These are phyloP conservation scores for Mastigias papua DNA, from an alignment of 30 jellyfish, hydroid and myxozoan species.

Conservation along the genomic window DNA sequence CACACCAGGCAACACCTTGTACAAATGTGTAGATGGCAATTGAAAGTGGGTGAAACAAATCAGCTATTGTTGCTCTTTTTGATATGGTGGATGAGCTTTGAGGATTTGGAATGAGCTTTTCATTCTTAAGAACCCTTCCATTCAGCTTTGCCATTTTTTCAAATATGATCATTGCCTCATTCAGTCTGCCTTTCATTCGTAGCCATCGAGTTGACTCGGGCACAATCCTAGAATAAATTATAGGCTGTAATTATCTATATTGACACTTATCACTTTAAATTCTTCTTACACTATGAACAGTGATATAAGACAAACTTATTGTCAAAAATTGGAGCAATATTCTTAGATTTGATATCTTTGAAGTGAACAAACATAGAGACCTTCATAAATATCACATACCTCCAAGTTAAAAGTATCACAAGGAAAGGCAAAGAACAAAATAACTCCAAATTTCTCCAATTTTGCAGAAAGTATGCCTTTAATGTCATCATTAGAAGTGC, in stretches of 20 bases:
- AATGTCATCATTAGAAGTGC: constrained; percentile 76
- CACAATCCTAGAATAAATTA: constrained; percentile 41
- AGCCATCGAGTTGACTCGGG: constrained; percentile 91
- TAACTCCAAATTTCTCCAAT: constrained; percentile 77
- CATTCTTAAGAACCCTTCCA: constrained; percentile 50
- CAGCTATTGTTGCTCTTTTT: constrained; percentile 44
- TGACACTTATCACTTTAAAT: not conserved
- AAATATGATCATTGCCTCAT: constrained; percentile 73
- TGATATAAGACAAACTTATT: no score
- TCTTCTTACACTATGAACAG: no score
- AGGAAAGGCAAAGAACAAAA: constrained; percentile 82
- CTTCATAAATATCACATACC: constrained; percentile 54
- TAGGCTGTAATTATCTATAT: not conserved
- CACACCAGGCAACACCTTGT: constrained; percentile 82
- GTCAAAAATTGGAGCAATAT: no score
- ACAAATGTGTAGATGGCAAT: constrained; percentile 52
- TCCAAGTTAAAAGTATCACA: constrained; percentile 65
- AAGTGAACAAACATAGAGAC: no score
- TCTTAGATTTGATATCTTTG: no score
- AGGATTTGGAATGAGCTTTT: constrained; percentile 9
- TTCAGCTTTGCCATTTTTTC: constrained; percentile 65
- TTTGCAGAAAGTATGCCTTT: constrained; percentile 67
- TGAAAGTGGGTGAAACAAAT: constrained; percentile 37
- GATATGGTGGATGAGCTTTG: not conserved
- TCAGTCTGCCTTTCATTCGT: constrained; percentile 74